Evolutionary conservation across 2,888 invertebrate genomes (phyloP).

Genomic region (Eupeodes luniger): DNA sequence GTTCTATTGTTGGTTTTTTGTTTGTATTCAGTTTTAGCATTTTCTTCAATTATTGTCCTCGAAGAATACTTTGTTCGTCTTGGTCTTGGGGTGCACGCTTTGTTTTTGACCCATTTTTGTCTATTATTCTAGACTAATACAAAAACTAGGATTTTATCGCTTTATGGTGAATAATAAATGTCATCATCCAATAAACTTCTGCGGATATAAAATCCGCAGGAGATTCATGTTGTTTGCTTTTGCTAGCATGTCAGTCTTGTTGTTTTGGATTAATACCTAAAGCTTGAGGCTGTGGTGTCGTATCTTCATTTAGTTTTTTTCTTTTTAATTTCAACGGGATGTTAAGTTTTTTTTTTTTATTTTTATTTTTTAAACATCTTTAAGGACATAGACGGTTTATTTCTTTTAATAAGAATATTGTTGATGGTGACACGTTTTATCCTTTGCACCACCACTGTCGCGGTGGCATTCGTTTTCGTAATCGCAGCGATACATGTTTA

Average conservation of each 20-base stretch:
- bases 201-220: conserved; percentile 35
- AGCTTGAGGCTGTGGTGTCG: conserved; percentile 49
- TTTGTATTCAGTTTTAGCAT: conserved; percentile 9
- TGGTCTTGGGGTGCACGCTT: conserved; percentile 7
- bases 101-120: conserved; percentile 43
- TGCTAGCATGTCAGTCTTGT: conserved; percentile 30
- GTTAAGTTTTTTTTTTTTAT: not conserved
- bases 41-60: conserved; percentile 46
- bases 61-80: conserved; percentile 16
- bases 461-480: conserved; percentile 5
- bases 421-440: conserved; percentile 60
- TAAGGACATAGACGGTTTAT: conserved; percentile 27
- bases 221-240: conserved; percentile 28
- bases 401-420: conserved; percentile 29
- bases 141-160: conserved; percentile 45
- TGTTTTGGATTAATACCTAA: conserved; percentile 58
- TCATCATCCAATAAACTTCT: conserved; percentile 43
- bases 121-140: conserved; percentile 8
- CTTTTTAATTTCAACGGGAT: not conserved
- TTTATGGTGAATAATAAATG: conserved; percentile 40
- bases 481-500: not conserved
- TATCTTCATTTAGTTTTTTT: conserved; percentile 5
- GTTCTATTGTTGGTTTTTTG: not conserved
- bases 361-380: not conserved
- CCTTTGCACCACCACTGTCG: conserved; percentile 36